Conservation (phyloP, 2,797 vertebrate genomes). For the Onychomys leucogaster region DNA sequence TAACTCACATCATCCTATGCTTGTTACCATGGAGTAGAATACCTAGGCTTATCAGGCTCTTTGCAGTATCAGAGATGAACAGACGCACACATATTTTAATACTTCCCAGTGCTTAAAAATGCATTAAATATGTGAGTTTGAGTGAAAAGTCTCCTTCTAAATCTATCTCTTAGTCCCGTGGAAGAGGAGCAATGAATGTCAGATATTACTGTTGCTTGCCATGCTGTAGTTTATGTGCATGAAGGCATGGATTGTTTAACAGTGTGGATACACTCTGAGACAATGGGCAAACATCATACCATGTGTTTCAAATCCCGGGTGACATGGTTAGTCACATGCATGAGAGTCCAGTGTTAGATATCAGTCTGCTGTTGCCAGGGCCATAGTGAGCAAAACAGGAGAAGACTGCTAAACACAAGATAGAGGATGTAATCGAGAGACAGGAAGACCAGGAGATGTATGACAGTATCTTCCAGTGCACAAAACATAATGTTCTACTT, state of each 20-base stretch:
- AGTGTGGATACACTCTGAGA: neutral
- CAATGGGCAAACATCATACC: too few relatives aligned
- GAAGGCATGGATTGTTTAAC: neutral
- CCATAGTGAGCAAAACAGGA: neutral
- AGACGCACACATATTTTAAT: neutral
- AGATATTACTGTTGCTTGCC: neutral
- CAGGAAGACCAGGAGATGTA: too few relatives aligned
- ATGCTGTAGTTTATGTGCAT: neutral
- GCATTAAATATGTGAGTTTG: neutral
- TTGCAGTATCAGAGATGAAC: neutral
- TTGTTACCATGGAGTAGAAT: neutral
- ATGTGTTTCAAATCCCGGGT: neutral
- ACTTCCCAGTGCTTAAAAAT: neutral
- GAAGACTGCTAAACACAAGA: too few relatives aligned
- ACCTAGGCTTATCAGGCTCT: neutral
- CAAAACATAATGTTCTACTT: neutral
- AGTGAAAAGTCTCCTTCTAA: neutral
- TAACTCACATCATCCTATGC: neutral
- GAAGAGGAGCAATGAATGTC: neutral
- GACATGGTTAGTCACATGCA: rapidly evolving
- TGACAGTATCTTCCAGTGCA: neutral
- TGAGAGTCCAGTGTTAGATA: neutral
- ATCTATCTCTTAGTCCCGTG: neutral
- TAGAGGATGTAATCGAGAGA: neutral
- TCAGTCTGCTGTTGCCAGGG: neutral